Conservation (phyloP, 2,113 vertebrate species). For the Laticauda laticaudata region DNA sequence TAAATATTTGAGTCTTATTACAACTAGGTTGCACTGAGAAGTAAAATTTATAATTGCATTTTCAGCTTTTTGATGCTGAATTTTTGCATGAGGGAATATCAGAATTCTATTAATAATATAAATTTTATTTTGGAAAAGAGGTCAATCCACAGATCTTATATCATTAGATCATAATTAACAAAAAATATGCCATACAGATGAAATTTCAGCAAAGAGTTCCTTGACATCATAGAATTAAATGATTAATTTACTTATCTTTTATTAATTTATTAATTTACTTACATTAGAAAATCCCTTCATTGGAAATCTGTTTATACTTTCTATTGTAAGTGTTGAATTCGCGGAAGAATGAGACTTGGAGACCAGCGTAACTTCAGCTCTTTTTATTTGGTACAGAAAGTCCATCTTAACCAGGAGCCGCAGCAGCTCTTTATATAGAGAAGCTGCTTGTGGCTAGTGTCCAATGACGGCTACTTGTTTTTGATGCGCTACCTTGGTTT, state of each 20-base stretch:
- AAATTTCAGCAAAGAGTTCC: background rate
- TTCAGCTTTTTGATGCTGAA: background rate
- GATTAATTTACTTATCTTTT: background rate
- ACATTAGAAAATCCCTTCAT: background rate
- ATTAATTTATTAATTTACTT: background rate
- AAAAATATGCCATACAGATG: background rate
- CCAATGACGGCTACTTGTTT: too few species aligned
- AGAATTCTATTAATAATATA: background rate
- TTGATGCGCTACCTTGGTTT: too few species aligned
- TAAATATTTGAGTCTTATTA: constrained; percentile 7
- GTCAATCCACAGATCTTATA: background rate
- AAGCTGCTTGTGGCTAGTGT: too few species aligned
- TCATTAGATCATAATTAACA: background rate
- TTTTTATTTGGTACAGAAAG: too few species aligned
- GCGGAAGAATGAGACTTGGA: too few species aligned
- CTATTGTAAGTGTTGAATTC: background rate
- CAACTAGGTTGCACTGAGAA: background rate
- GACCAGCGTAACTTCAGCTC: too few species aligned
- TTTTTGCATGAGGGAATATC: background rate
- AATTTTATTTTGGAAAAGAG: background rate
- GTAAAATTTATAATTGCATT: background rate
- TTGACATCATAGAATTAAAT: background rate
- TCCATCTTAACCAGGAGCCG: too few species aligned
- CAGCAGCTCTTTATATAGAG: too few species aligned
- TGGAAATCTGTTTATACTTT: background rate